These are phyloP conservation scores for Aphis gossypii DNA, from an alignment of 1,140 invertebrate species.

Conservation along the genomic window DNA sequence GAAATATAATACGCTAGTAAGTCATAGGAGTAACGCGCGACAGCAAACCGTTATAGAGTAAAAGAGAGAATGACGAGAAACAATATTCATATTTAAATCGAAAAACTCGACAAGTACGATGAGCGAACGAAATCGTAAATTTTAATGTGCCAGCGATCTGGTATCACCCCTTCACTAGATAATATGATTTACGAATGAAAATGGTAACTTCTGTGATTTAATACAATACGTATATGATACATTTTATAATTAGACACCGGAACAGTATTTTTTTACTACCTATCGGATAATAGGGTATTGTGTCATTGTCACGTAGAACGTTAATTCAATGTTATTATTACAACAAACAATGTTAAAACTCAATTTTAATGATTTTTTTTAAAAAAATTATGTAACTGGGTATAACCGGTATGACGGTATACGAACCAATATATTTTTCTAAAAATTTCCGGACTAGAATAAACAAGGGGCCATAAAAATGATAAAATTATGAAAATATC, in stretches of 20 bases:
- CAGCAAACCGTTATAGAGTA: background rate
- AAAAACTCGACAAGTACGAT: background rate
- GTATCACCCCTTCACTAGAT: conserved; percentile 17
- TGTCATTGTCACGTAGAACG: background rate
- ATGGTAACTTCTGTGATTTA: background rate
- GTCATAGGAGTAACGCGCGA: background rate
- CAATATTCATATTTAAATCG: background rate
- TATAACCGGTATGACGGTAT: no score
- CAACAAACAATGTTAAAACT: background rate
- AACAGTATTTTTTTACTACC: background rate
- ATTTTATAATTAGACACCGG: conserved; percentile 36
- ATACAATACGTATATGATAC: background rate
- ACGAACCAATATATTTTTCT: background rate
- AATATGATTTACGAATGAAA: conserved; percentile 44
- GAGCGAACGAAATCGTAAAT: conserved; percentile 40
- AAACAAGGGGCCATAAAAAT: background rate
- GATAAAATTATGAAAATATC: background rate
- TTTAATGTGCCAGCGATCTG: conserved; percentile 24
- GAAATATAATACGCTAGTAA: conserved; percentile 15
- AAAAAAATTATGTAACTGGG: background rate
- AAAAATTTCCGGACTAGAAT: background rate
- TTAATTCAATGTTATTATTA: background rate
- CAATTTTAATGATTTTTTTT: background rate
- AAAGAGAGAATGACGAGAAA: background rate
- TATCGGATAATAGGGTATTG: background rate